Percentiles rank a stretch among this genome's conserved stretches.
Conservation (phyloP, 2,797 vertebrate genomes). For the Dendrocincla tyrannina region DNA sequence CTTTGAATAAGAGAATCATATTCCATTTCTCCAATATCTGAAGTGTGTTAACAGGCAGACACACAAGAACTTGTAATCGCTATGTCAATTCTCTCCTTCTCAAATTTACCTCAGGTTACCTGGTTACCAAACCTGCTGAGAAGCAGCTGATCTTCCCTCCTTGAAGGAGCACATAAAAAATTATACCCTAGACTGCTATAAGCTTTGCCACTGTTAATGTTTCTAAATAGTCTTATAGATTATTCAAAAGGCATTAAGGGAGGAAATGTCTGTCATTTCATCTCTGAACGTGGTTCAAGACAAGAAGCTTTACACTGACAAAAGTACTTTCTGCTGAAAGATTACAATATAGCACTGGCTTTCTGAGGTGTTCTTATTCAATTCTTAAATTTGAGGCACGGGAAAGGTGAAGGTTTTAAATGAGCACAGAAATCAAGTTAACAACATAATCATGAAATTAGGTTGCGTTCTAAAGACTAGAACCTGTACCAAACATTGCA, state of each 20-base stretch:
- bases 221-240: background rate
- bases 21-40: background rate
- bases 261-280: background rate
- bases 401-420: background rate
- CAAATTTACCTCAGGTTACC: background rate
- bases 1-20: background rate
- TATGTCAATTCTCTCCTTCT: background rate
- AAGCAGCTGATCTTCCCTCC: background rate
- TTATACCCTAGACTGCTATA: background rate
- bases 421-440: background rate
- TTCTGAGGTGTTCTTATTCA: constrained; percentile 8
- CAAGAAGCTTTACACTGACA: background rate
- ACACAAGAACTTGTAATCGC: background rate
- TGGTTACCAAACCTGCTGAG: background rate
- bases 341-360: background rate
- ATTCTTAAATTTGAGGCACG: background rate
- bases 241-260: background rate
- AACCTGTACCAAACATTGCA: background rate
- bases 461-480: background rate
- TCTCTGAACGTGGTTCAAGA: background rate
- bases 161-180: background rate
- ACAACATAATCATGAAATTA: background rate
- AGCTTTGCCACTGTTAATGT: background rate
- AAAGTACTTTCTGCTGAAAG: background rate
- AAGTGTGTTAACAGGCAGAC: background rate